Base-by-base conservation (phyloP, 2,113 vertebrate genomes). In the Callipepla californica region DNA sequence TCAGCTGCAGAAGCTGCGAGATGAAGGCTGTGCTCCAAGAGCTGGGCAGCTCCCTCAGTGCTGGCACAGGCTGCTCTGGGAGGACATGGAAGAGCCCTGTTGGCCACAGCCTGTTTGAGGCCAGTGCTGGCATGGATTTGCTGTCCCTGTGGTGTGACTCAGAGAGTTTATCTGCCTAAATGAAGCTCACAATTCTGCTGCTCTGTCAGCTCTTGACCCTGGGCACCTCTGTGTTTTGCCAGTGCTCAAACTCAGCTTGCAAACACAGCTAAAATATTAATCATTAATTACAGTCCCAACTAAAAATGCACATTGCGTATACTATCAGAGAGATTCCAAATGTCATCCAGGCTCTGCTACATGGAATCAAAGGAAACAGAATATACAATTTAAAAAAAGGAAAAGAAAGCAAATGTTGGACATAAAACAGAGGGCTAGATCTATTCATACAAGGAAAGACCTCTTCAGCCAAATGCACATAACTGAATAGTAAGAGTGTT, bases 381-480 rank as follows among this genome's bases (percentile, higher is more conserved):
- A 75, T 17, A 40, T 22, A 50, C 59, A 85, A 18, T 15, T 30
- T 1, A 53, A 55, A 51, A 58, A 76, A 45, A 66, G n/a, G 12
- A 32, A 19, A 32, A 8, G 23, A 0, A 2, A 6, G 13, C 28
- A 70, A 77, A 38, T 34, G 68, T 26, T 79, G 83, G 70, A 42
- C 75, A 86, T 32, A n/a, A 72, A 96, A 90, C 13, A 85, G 82
- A 91, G 50, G 22, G 34, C 28, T 84, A 80, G 91, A 65, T 93
- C 77, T 44, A 63, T 34, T 82, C 92, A 82, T 50, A 21, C 22
- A 84, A 90, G 78, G 57, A 78, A 32, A 66, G 61, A 84, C 9
- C 40, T 55, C 47, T 92, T 95, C 92, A 84, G 83, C 38, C 80
- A 96, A 95, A 96, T 68, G 53, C 50, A 91, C 8, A 13, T 79